Base-by-base conservation (phyloP, 2,113 vertebrate species). In the Galeopterus variegatus region DNA sequence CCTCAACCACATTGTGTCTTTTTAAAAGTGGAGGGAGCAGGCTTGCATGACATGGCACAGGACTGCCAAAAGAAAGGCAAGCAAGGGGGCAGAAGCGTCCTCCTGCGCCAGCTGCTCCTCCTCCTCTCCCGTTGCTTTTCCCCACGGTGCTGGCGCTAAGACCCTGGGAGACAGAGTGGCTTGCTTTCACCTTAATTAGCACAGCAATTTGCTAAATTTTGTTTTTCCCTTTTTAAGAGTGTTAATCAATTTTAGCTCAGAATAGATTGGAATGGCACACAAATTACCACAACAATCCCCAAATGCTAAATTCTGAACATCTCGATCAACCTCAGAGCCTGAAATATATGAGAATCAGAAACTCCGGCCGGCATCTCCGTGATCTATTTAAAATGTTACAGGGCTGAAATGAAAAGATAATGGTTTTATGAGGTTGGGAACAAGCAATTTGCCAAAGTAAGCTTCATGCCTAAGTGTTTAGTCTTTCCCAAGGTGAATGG, bases 141-240 rank as follows among this genome's bases (percentile, higher is more conserved):
- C 92, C 94, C 94, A 64, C 1, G 60, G 93, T 94, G 60, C 85
- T 48, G 94, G 94, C 14, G 4, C 96, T 4, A 48, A 26, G 94
- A 97, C 97, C 97, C 88, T 95, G 92, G 75, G 97, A 98, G 0
- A 65, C 23, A 6, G 80, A 81, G 50, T 96, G 64, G 91, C 97
- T 98, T 97, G 84, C 96, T 96, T 98, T 97, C 96, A 97, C 41
- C 77, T 98, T 98, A 98, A 97, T 96, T 98, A 98, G 58, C 1
- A 75, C 9, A 96, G 95, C 86, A 95, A 97, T 98, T 98, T 98
- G 56, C 96, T 97, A 98, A 97, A 95, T 98, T 97, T 98, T 97
- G 79, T 50, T 98, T 98, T 97, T 97, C 12, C 28, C 88, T 96
- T 97, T 69, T 98, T 98, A 98, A 95, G 86, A 88, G 84, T 97